Conservation (phyloP, 2,797 vertebrate genomes). For the Babyrousa celebensis region DNA sequence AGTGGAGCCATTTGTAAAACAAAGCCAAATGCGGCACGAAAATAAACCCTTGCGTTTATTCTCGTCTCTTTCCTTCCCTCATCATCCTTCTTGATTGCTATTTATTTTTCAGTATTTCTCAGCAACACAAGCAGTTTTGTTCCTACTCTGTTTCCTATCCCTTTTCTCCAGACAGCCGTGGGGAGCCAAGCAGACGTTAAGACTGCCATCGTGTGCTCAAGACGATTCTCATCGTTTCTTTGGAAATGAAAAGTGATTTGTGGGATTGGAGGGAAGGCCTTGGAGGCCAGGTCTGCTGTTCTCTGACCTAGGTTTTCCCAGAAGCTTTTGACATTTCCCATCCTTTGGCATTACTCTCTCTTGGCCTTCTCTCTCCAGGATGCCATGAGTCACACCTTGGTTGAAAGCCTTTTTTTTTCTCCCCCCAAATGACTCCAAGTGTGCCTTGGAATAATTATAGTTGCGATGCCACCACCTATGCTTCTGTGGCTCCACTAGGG, state of each 20-base stretch:
- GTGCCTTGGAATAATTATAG: conserved; percentile 53
- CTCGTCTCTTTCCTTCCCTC: conserved; percentile 71
- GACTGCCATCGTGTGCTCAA: conserved; percentile 90
- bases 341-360: neutral
- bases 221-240: conserved; percentile 73
- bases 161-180: neutral
- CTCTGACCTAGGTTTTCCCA: conserved; percentile 50
- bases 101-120: conserved; percentile 82
- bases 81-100: conserved; percentile 69
- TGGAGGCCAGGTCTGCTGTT: neutral
- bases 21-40: conserved; percentile 56
- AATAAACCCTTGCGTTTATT: conserved; percentile 66
- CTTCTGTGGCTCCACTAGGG: neutral
- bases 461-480: neutral
- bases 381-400: conserved; percentile 60
- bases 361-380: conserved; percentile 52
- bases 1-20: conserved; percentile 74
- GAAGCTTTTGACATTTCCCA: conserved; percentile 19
- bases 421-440: conserved; percentile 7
- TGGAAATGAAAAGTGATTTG: conserved; percentile 34
- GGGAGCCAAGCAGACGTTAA: conserved; percentile 84
- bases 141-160: conserved; percentile 38
- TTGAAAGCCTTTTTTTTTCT: conserved; percentile 6
- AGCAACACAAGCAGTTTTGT: conserved; percentile 22
- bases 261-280: neutral